phyloP scores from a whole-genome alignment of 92 coral and sea anemone genomes.

The Porites cylindrica region DNA sequence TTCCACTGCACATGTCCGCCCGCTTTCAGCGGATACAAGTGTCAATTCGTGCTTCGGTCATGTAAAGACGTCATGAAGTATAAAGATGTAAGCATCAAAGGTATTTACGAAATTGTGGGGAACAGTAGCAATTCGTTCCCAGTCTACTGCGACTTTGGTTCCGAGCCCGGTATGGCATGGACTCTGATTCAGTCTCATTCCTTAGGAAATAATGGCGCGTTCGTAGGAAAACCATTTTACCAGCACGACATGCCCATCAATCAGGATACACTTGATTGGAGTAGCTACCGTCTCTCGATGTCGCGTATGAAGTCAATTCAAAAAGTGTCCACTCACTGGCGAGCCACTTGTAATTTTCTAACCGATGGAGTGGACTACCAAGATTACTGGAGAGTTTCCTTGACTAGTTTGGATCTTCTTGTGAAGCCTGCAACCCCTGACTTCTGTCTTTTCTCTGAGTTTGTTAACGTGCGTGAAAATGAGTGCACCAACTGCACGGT shows the following conservation, averaged over 20 bases:
- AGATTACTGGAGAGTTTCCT: constrained; percentile 21
- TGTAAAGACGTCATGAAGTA: constrained; percentile 17
- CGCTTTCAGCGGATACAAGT: constrained; percentile 15
- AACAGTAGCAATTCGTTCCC: constrained; percentile 6
- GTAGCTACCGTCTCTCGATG: constrained; percentile 42
- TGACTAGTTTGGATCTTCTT: not conserved
- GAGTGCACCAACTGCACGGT: constrained; percentile 17
- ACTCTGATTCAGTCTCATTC: constrained; percentile 53
- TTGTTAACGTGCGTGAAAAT: not conserved
- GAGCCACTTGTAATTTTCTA: constrained; percentile 39
- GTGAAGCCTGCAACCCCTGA: not conserved
- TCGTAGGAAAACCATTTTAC: not conserved
- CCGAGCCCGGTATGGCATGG: constrained; percentile 63
- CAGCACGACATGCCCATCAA: constrained; percentile 24
- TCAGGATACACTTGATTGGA: constrained; percentile 29
- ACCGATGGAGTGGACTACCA: constrained; percentile 30
- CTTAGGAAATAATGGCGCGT: not conserved
- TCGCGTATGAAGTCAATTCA: constrained; percentile 31
- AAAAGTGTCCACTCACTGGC: constrained; percentile 28
- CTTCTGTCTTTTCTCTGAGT: not conserved
- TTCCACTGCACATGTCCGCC: constrained; percentile 25
- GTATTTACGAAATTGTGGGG: constrained; percentile 38
- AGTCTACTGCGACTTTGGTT: constrained; percentile 49
- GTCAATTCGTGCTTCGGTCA: constrained; percentile 5
- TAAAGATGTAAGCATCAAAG: constrained; percentile 1